Base-by-base conservation (phyloP, 1,140 invertebrate genomes). In the Lanistes nyassanus region DNA sequence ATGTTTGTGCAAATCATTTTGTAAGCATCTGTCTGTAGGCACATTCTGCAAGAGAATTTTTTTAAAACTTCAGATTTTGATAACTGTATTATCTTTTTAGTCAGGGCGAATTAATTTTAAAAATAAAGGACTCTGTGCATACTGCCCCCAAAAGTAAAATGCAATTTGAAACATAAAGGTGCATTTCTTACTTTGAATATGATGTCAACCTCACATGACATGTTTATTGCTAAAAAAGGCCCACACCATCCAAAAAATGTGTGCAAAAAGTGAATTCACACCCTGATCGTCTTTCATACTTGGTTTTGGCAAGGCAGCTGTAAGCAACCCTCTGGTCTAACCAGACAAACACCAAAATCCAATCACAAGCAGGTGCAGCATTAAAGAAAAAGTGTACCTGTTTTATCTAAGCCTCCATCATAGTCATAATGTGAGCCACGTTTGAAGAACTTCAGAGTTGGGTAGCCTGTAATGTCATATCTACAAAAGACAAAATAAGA, bases 391-490 rank as follows among this genome's bases (percentile, higher is more conserved):
- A 4, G 7, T 79, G 74, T 82, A 90, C 90, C 90, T 74, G 86
- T 80, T 70, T 85, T 84, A 47, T 85, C 83, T 78, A 90, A 80
- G 11, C 83, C 84, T 16, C 90, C 90, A 76, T 90, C 87, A 84
- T 90, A 91, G 6, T 91, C 89, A 78, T 85, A 86, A 13, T 77
- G 56, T 60, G 85, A 79, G 42, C 90, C 90, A 68, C 87, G 84
- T 64, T 88, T 88, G 79, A 91, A 91, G 19, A 90, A 85, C 75
- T 89, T 86, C 16, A 91, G 67, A 37, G 90, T 91, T 51, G 90
- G 90, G 75, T 90, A 91, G 16, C 90, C 90, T 82, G 62, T 78
- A 0, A 89, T 82, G 31, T 76, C 66, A 70, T 72, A 36, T 23
- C 70, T 60, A 56, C 1, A 75, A 42, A 23, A 51, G 39, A 39